Evolutionary conservation across 1,140 invertebrate species (phyloP).

Genomic region (Hetaerina americana): DNA sequence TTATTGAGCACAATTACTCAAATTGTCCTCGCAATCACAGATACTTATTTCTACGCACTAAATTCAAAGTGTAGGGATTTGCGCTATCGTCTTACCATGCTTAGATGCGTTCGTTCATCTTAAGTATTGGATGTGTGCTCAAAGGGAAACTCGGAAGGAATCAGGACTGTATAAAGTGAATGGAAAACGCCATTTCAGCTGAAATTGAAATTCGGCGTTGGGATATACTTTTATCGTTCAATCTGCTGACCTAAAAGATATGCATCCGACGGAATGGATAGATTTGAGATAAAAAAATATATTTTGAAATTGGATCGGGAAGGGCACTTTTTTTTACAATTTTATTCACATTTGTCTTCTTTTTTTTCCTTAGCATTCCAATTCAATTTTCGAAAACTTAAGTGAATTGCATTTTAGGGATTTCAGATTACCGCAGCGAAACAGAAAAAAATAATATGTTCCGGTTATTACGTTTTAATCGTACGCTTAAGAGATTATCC

Average conservation of each 20-base stretch:
- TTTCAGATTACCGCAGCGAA: not conserved
- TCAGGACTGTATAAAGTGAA: not conserved
- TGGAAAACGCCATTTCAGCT: not conserved
- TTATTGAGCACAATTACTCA: no score
- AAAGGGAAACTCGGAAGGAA: not conserved
- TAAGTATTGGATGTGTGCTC: not conserved
- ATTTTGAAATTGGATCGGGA: not conserved
- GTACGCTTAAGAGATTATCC: no score
- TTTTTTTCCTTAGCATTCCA: not conserved
- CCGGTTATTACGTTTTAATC: not conserved
- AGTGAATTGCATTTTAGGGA: not conserved
- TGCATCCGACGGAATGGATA: not conserved
- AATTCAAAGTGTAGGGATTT: no score
- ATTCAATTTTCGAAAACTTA: not conserved
- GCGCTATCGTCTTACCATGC: no score
- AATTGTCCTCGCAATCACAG: no score
- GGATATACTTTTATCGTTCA: not conserved
- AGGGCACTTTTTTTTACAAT: no score
- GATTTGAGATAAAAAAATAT: not conserved
- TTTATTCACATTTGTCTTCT: no score
- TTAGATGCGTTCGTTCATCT: no score
- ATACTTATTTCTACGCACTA: no score
- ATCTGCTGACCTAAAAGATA: not conserved
- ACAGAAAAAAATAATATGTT: no score
- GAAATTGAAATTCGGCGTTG: not conserved